Conservation (phyloP, 2,113 vertebrate genomes). For the Chamaetylas fuelleborni region DNA sequence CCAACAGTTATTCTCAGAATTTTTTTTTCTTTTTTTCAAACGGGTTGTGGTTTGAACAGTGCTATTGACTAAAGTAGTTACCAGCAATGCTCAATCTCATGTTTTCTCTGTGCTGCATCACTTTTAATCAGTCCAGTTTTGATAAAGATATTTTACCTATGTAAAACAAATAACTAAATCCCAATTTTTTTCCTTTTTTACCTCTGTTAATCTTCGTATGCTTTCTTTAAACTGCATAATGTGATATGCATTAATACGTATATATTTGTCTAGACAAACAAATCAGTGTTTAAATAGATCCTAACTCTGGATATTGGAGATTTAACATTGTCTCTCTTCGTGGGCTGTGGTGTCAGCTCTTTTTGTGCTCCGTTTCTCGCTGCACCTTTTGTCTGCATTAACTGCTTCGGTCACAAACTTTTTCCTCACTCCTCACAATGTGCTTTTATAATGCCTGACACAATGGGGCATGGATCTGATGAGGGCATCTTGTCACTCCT, state of each 20-base stretch:
- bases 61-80: not conserved
- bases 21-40: not conserved
- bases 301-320: not conserved
- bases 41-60: not conserved
- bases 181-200: not conserved
- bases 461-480: not conserved
- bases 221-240: not conserved
- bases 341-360: not conserved
- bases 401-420: constrained; percentile 15
- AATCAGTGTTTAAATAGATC: not conserved
- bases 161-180: not conserved
- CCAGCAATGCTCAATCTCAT: not conserved
- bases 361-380: not conserved
- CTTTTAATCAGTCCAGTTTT: not conserved
- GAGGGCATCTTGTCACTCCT: not conserved
- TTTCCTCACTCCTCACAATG: not conserved
- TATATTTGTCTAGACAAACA: not conserved
- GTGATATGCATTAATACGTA: not conserved
- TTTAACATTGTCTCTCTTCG: rapidly evolving
- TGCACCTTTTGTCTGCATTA: constrained; percentile 39
- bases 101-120: not conserved
- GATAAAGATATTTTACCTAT: not conserved
- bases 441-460: not conserved
- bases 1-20: not conserved
- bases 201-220: not conserved